Evolutionary conservation across 2,888 invertebrate genomes (phyloP).

Genomic region (Drosophila mimetica): DNA sequence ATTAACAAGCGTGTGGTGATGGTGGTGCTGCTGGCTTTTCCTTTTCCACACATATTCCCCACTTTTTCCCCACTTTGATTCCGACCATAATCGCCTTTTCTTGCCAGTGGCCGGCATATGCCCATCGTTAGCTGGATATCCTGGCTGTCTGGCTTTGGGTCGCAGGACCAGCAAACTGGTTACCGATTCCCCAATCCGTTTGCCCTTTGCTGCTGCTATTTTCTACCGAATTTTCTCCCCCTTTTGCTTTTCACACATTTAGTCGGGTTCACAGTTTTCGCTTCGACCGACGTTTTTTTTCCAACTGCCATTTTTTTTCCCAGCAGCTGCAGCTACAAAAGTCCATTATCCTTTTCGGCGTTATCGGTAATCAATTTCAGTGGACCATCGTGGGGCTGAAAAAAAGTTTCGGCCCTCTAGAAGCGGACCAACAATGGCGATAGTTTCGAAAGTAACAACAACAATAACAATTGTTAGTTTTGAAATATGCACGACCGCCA

Average conservation of each 20-base stretch:
- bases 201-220: conserved; percentile 42
- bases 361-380: conserved; percentile 78
- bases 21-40: conserved; percentile 16
- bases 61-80: neutral
- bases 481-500: conserved; percentile 71
- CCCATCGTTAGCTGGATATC: conserved; percentile 40
- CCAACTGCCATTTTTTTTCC: conserved; percentile 4
- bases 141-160: conserved; percentile 10
- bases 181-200: conserved; percentile 55
- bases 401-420: conserved; percentile 32
- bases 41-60: neutral
- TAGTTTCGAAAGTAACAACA: conserved; percentile 31
- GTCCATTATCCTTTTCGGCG: conserved; percentile 78
- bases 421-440: conserved; percentile 54
- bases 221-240: conserved; percentile 15
- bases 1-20: conserved; percentile 32
- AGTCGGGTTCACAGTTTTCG: conserved; percentile 39
- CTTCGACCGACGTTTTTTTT: conserved; percentile 15
- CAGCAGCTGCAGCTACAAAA: conserved; percentile 65
- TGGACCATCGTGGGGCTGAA: conserved; percentile 41
- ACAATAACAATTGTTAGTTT: conserved; percentile 67
- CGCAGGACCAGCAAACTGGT: conserved; percentile 12
- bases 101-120: conserved; percentile 43
- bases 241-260: conserved; percentile 49
- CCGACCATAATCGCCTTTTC: conserved; percentile 59